phyloP scores from a whole-genome alignment of 2,888 invertebrate genomes.

The Drosophila crucigera region DNA sequence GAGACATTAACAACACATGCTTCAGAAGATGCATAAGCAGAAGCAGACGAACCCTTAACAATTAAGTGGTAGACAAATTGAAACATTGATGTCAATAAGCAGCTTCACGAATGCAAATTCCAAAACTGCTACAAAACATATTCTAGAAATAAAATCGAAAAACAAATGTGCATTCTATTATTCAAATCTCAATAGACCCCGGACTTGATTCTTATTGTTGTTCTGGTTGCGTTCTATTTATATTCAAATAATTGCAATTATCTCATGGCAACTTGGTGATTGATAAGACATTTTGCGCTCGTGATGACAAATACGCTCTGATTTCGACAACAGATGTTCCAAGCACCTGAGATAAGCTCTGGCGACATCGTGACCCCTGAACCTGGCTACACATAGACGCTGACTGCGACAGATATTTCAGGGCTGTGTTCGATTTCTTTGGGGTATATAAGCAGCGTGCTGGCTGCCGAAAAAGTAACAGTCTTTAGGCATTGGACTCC shows the following conservation, averaged over 20 bases:
- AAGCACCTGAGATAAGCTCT: slow-evolving; percentile 54
- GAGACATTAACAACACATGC: slow-evolving; percentile 37
- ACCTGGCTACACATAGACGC: slow-evolving; percentile 3
- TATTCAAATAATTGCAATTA: slow-evolving; percentile 8
- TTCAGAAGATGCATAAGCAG: slow-evolving; percentile 2
- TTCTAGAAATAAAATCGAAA: slow-evolving; percentile 68
- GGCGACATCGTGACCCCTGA: slow-evolving; percentile 36
- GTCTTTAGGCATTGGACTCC: slow-evolving; percentile 76
- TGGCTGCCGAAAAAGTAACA: slow-evolving; percentile 47
- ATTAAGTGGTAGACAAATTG: slow-evolving; percentile 60
- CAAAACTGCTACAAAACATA: slow-evolving; percentile 58
- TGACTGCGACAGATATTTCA: slow-evolving; percentile 11
- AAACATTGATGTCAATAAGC: slow-evolving; percentile 68
- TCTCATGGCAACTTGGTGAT: slow-evolving; percentile 36
- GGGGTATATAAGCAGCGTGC: slow-evolving; percentile 47
- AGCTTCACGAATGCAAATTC: slow-evolving; percentile 57
- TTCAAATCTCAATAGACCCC: slow-evolving; percentile 17
- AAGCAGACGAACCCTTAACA: slow-evolving; percentile 33
- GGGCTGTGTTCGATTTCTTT: neutral
- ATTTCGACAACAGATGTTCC: slow-evolving; percentile 37
- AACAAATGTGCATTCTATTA: slow-evolving; percentile 38
- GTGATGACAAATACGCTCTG: slow-evolving; percentile 16
- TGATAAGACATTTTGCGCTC: slow-evolving; percentile 43
- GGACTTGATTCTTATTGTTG: slow-evolving; percentile 10
- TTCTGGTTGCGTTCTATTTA: neutral